Base-by-base conservation (phyloP, 2,113 vertebrate species). In the Labeo catla region DNA sequence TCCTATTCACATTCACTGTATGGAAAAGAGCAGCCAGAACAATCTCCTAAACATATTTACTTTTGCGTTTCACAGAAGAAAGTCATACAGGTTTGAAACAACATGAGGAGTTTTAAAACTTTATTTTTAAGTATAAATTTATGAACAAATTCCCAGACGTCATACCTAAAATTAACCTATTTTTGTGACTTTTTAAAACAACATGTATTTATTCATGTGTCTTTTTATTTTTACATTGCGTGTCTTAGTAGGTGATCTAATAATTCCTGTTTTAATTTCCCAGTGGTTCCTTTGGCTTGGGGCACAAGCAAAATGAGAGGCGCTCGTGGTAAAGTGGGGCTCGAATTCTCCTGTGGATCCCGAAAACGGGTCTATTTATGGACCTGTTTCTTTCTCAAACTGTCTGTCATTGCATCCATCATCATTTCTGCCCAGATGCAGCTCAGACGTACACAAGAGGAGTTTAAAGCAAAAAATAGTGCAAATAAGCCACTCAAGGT, bases 191-290 rank as follows among this genome's bases (percentile, higher is more conserved):
- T 84, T 21, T 76, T 72, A 15, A 57, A 91, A 93, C 88, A 92
- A 49, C 52, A 16, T 90, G 83, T 90, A 90, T 93, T 93, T 93
- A 93, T 93, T 87, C 63, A 87, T 81, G 84, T 87, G 87, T 86
- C 43, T 90, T 83, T 92, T 87, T 84, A 45, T 78, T 65, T 81
- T 77, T 83, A 74, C 84, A 36, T 90, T 88, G 86, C 79, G 87
- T 74, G 82, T 86, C 2, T 50, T 66, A 49, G 43, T 66, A 66
- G 34, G 59, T 88, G 87, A 93, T 92, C 91, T 92, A 93, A 92
- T 92, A 90, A 92, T 91, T 92, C 89, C 87, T 87, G 92, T 91
- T 92, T 93, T 94, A 93, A 94, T 95, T 95, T 95, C 94, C 94
- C 94, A 92, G 91, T 87, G 93, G 94, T 93, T 92, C 89, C 82